A percentile compares a stretch with the other conserved stretches of the same genome.
These are phyloP conservation scores for Dascyllus trimaculatus DNA, from an alignment of 2,113 vertebrate species.

Conservation along the genomic window DNA sequence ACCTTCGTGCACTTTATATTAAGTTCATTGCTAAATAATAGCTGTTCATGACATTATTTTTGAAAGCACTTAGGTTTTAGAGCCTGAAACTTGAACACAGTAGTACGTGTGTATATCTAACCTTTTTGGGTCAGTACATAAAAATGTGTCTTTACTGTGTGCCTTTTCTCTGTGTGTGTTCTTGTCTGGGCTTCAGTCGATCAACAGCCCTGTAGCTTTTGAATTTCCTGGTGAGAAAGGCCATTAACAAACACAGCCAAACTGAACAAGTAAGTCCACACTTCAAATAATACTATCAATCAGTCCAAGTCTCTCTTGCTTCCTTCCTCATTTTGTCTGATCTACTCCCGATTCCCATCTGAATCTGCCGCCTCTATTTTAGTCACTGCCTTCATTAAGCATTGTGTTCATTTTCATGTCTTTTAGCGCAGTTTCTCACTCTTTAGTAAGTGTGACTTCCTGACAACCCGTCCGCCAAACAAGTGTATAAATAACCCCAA, in stretches of 20 bases:
- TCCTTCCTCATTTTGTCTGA: neutral
- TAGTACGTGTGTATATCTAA: no score
- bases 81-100: no score
- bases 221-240: slow-evolving; percentile 22
- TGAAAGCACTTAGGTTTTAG: neutral
- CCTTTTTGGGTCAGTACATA: no score
- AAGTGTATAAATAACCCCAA: neutral
- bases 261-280: slow-evolving; percentile 29
- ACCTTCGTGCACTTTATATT: neutral
- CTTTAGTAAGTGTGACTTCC: neutral
- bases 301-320: neutral
- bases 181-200: neutral
- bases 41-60: neutral
- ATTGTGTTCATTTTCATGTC: neutral
- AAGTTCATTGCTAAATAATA: neutral
- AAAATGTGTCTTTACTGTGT: neutral
- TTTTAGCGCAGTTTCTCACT: neutral
- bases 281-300: slow-evolving; percentile 30
- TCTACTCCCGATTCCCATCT: neutral
- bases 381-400: neutral
- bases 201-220: slow-evolving; percentile 4
- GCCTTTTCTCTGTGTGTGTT: neutral
- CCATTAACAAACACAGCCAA: neutral
- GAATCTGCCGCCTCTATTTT: neutral
- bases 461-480: slow-evolving; percentile 12